phyloP scores from a whole-genome alignment of 2,797 vertebrate genomes.

The Agapornis canus region DNA sequence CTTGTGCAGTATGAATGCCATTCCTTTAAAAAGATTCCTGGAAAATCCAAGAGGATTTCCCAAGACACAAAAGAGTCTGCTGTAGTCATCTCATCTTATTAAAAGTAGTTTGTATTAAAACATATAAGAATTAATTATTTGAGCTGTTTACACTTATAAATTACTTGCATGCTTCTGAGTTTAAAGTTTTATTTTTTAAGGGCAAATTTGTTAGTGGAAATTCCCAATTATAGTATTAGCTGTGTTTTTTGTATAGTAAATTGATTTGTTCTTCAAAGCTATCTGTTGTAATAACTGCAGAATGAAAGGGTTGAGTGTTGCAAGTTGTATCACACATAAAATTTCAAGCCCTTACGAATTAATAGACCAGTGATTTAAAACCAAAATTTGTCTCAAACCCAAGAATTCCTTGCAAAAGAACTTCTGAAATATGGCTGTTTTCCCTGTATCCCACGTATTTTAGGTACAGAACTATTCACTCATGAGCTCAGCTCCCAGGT shows the following conservation, averaged over 20 bases:
- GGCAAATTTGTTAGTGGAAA: background rate
- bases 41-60: background rate
- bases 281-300: background rate
- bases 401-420: background rate
- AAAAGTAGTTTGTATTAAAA: background rate
- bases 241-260: background rate
- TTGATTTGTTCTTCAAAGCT: background rate
- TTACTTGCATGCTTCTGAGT: background rate
- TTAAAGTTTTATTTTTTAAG: background rate
- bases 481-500: background rate
- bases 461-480: background rate
- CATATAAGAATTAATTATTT: background rate
- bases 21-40: background rate
- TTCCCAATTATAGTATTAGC: background rate
- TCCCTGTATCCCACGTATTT: background rate
- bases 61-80: background rate
- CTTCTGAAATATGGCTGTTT: background rate
- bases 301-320: background rate
- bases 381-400: background rate
- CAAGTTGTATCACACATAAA: background rate
- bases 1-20: background rate
- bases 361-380: background rate
- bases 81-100: background rate
- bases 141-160: background rate
- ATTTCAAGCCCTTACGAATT: background rate